Evolutionary conservation across 2,888 invertebrate species (phyloP).

Genomic region (Nemurella pictetii): DNA sequence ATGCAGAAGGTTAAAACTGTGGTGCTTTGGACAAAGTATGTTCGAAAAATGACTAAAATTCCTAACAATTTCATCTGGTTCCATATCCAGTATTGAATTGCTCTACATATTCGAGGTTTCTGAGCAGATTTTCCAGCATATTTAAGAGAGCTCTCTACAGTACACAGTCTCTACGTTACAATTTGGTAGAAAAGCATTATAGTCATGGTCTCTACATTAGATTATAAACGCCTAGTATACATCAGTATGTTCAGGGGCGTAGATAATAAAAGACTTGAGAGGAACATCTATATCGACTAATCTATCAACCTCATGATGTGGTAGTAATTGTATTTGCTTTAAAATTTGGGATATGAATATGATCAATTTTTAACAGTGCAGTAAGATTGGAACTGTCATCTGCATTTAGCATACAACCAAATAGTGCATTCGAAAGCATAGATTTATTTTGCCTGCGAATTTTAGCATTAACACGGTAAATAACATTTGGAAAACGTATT

Average conservation of each 20-base stretch:
- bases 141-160: background rate
- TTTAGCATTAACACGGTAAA: no score
- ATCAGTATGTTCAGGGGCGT: background rate
- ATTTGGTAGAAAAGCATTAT: background rate
- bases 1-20: background rate
- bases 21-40: background rate
- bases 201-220: background rate
- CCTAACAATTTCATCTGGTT: background rate
- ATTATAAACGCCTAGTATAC: background rate
- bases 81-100: background rate
- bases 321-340: background rate
- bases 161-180: background rate
- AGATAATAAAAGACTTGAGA: background rate
- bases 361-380: no score
- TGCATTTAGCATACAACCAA: no score
- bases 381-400: no score
- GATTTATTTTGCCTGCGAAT: no score
- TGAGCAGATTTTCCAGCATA: background rate
- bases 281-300: background rate
- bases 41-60: background rate
- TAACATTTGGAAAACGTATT: no score
- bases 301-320: background rate
- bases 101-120: background rate
- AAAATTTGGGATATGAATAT: no score
- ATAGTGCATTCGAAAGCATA: no score